A percentile compares a stretch with the other conserved stretches of the same genome.
Conservation (phyloP, 2,113 vertebrate genomes). For the Rhagologus leucostigma region DNA sequence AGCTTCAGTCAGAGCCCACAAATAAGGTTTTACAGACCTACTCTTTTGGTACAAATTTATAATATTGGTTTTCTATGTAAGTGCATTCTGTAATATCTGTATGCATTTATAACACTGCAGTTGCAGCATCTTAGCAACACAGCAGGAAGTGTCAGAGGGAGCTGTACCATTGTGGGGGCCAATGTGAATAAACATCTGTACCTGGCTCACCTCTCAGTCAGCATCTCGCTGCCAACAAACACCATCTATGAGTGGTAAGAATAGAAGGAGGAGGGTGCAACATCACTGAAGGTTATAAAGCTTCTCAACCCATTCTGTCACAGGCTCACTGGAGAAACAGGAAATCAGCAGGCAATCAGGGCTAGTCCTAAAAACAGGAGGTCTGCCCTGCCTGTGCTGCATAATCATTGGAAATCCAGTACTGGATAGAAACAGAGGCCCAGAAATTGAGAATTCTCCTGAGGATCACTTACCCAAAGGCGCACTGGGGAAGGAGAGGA, state of each 20-base stretch:
- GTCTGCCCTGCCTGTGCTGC: not conserved
- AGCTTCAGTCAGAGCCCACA: not conserved
- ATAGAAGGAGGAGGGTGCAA: not conserved
- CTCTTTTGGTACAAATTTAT: not conserved
- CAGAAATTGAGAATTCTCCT: not conserved
- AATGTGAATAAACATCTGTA: not conserved
- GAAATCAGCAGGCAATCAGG: not conserved
- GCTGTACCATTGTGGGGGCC: rapidly evolving
- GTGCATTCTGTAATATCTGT: not conserved
- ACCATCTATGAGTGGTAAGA: not conserved
- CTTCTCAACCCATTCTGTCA: not conserved
- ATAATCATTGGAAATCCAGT: not conserved
- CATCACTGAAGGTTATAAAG: rapidly evolving
- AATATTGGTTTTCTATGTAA: not conserved
- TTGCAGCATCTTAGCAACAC: not conserved
- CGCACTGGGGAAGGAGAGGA: not conserved
- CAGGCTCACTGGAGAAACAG: not conserved
- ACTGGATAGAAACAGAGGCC: not conserved
- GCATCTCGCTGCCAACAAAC: not conserved
- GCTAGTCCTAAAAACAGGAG: not conserved
- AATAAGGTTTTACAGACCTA: not conserved
- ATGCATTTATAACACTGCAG: not conserved
- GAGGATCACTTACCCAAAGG: not conserved
- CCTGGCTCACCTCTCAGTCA: not conserved
- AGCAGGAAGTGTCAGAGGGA: not conserved